These are phyloP conservation scores for Misgurnus mizolepis DNA, from an alignment of 2,113 vertebrate genomes.

Conservation along the genomic window DNA sequence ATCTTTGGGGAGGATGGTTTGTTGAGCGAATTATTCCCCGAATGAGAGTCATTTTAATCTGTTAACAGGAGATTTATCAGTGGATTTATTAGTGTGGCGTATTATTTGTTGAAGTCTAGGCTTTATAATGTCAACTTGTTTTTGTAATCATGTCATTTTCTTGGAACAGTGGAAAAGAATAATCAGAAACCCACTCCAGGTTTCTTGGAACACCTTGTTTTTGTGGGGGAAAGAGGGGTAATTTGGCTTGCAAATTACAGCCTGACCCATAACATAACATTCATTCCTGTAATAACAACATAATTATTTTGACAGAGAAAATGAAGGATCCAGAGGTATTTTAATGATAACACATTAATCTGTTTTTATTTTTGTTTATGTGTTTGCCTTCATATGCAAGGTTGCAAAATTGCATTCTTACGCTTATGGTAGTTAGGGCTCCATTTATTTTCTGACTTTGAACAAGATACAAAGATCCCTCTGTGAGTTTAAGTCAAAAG, in stretches of 20 bases:
- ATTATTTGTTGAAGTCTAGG: not conserved
- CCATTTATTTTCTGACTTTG: not conserved
- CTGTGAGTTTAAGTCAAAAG: not conserved
- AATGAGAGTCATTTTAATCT: not conserved
- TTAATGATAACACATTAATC: constrained; percentile 3
- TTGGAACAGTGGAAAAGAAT: constrained; percentile 24
- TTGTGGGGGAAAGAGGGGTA: not conserved
- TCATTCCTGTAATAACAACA: constrained; percentile 23
- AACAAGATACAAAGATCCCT: not conserved
- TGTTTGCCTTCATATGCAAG: constrained; percentile 16
- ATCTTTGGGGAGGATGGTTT: not conserved
- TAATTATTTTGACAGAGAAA: constrained; percentile 30
- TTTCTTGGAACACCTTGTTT: constrained; percentile 31
- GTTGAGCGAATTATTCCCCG: not conserved
- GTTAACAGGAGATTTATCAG: not conserved
- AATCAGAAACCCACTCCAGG: constrained; percentile 3
- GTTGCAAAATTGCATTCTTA: not conserved
- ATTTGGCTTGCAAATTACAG: constrained; percentile 13
- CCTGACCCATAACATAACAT: constrained; percentile 25
- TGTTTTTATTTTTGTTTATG: constrained; percentile 26
- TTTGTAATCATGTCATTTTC: constrained; percentile 19
- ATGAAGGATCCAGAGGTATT: not conserved
- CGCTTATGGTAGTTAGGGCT: constrained; percentile 19
- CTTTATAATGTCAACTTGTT: constrained; percentile 18
- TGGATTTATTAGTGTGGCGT: not conserved